Percentiles rank a stretch among this genome's conserved stretches.
These are phyloP conservation scores for Ceratina calcarata DNA, from an alignment of 1,140 invertebrate species.

Conservation along the genomic window DNA sequence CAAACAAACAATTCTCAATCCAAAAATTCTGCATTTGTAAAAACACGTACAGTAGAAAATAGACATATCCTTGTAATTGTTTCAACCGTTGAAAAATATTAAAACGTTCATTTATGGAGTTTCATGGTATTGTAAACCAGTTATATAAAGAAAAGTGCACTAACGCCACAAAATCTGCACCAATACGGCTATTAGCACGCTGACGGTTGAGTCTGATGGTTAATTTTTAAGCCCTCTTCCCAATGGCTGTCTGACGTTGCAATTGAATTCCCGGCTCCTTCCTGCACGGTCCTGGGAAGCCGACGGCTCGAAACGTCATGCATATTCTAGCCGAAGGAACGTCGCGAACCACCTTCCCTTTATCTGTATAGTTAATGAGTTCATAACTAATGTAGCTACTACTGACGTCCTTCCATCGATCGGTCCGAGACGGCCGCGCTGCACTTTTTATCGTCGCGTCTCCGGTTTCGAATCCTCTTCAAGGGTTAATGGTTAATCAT, in stretches of 20 bases:
- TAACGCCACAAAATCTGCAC: too few relatives aligned
- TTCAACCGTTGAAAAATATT: too few relatives aligned
- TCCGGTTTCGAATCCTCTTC: background rate
- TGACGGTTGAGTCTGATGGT: conserved; percentile 28
- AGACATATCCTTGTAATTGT: too few relatives aligned
- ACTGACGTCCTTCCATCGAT: conserved; percentile 61
- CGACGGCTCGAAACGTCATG: conserved; percentile 59
- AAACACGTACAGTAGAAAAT: too few relatives aligned
- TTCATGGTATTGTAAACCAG: too few relatives aligned
- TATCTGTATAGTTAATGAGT: conserved; percentile 70
- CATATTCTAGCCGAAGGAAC: conserved; percentile 67
- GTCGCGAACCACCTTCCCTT: conserved; percentile 59
- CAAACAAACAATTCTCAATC: too few relatives aligned
- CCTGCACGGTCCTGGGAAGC: conserved; percentile 43
- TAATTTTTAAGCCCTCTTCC: conserved; percentile 59
- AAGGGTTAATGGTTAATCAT: background rate
- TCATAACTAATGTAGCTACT: conserved; percentile 62
- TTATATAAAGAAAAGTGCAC: too few relatives aligned
- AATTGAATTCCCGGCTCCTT: conserved; percentile 56
- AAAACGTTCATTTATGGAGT: too few relatives aligned
- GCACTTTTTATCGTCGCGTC: conserved; percentile 5
- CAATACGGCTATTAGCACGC: conserved; percentile 14
- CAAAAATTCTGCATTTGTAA: too few relatives aligned
- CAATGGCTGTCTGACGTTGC: conserved; percentile 55
- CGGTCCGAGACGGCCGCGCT: conserved; percentile 18